Percentiles rank a stretch among this genome's conserved stretches.
phyloP scores from a whole-genome alignment of 2,888 invertebrate genomes.

The Halocaridina rubra region DNA sequence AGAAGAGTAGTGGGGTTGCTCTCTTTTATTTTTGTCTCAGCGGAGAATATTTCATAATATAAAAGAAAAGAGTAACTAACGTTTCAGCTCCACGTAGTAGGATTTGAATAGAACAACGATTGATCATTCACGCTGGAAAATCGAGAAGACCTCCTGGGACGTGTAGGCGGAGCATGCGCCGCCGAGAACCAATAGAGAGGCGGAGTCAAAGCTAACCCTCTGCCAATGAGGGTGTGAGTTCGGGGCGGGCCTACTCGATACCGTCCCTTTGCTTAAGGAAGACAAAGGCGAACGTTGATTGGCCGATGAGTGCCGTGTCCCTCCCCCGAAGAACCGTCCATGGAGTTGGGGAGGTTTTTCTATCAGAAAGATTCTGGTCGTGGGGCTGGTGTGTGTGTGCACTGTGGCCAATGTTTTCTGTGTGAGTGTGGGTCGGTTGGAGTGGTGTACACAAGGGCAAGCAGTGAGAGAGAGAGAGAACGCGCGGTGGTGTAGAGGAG shows the following conservation, averaged over 20 bases:
- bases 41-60: constrained; percentile 38
- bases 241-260: constrained; percentile 46
- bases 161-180: constrained; percentile 51
- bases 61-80: constrained; percentile 52
- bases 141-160: constrained; percentile 44
- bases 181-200: not conserved
- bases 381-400: constrained; percentile 56
- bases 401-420: constrained; percentile 58
- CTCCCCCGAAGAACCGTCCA: constrained; percentile 49
- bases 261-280: constrained; percentile 31
- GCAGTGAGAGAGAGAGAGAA: not conserved
- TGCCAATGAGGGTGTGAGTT: constrained; percentile 18
- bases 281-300: constrained; percentile 55
- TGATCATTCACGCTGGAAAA: constrained; percentile 53
- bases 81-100: constrained; percentile 40
- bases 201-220: not conserved
- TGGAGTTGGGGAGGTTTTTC: constrained; percentile 55
- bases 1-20: constrained; percentile 9
- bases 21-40: constrained; percentile 54
- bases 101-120: constrained; percentile 59
- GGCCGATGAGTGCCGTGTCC: constrained; percentile 45
- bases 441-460: constrained; percentile 45
- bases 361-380: constrained; percentile 57
- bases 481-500: not conserved
- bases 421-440: constrained; percentile 45